Evolutionary conservation across 2,888 invertebrate genomes (phyloP).

Genomic region (Lordiphosa fenestrarum): DNA sequence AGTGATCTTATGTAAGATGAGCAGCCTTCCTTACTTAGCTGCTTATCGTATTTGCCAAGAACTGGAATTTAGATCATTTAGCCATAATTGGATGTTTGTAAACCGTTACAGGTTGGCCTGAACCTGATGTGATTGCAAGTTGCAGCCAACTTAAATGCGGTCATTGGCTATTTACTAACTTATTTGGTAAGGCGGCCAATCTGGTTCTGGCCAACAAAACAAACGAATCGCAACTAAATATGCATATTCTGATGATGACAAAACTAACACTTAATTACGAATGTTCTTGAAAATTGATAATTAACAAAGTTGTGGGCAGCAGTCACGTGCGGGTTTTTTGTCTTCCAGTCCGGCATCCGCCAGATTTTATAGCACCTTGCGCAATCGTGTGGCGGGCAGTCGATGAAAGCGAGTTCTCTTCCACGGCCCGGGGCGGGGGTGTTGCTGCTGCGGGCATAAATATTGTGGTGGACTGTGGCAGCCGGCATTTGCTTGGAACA

Average conservation of each 20-base stretch:
- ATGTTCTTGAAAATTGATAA: constrained; percentile 65
- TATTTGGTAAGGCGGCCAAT: not conserved
- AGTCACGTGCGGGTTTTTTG: constrained; percentile 47
- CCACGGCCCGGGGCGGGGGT: constrained; percentile 27
- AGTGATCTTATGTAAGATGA: not conserved
- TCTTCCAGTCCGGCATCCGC: constrained; percentile 41
- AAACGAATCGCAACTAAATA: constrained; percentile 11
- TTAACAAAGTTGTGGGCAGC: constrained; percentile 46
- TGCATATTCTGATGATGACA: constrained; percentile 2
- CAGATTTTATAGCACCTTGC: constrained; percentile 43
- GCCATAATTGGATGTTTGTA: constrained; percentile 21
- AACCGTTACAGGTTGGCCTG: constrained; percentile 20
- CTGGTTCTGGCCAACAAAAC: not conserved
- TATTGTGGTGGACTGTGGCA: constrained; percentile 30
- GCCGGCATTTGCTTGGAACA: constrained; percentile 23
- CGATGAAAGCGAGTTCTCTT: constrained; percentile 42
- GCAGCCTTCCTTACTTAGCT: constrained; percentile 6
- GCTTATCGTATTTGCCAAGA: constrained; percentile 1
- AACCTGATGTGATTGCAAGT: constrained; percentile 23
- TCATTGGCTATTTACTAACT: constrained; percentile 14
- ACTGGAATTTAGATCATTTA: constrained; percentile 31
- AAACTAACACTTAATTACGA: constrained; percentile 16
- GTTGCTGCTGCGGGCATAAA: constrained; percentile 38
- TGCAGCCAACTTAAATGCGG: constrained; percentile 16
- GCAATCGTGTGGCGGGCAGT: constrained; percentile 36